Conservation (phyloP, 2,113 vertebrate species). For the Trichomycterus rosablanca region DNA sequence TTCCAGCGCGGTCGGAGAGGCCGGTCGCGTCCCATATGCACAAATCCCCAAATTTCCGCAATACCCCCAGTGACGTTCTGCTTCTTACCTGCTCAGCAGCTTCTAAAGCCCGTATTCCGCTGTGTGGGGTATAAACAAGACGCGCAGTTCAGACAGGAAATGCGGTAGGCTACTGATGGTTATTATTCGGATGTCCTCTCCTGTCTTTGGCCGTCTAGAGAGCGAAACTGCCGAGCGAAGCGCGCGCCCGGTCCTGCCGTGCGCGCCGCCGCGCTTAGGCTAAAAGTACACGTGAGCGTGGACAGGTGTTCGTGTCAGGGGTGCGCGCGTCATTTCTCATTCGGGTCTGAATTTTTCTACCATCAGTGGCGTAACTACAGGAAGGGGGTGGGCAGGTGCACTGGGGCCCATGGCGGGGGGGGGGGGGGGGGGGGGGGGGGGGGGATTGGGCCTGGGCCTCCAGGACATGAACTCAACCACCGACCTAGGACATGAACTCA, state of each 20-base stretch:
- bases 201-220: not conserved
- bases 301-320: too few species aligned
- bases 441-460: too few species aligned
- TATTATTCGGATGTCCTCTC: conserved; percentile 33
- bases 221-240: not conserved
- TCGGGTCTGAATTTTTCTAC: too few species aligned
- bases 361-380: too few species aligned
- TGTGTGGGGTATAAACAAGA: conserved; percentile 2
- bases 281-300: too few species aligned
- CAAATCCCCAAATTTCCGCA: not conserved
- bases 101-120: conserved; percentile 12
- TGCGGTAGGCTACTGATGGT: conserved; percentile 46
- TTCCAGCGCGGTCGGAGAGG: not conserved
- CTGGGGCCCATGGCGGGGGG: too few species aligned
- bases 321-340: too few species aligned
- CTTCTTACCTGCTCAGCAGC: conserved; percentile 33
- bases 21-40: conserved; percentile 4
- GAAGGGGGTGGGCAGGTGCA: too few species aligned
- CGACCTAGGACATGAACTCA: too few species aligned
- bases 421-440: too few species aligned
- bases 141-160: not conserved
- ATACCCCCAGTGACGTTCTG: not conserved
- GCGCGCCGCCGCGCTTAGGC: too few species aligned
- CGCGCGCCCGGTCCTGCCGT: not conserved
- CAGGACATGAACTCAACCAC: too few species aligned